phyloP scores from a whole-genome alignment of 1,140 invertebrate genomes.

The Schlechtendalia chinensis region DNA sequence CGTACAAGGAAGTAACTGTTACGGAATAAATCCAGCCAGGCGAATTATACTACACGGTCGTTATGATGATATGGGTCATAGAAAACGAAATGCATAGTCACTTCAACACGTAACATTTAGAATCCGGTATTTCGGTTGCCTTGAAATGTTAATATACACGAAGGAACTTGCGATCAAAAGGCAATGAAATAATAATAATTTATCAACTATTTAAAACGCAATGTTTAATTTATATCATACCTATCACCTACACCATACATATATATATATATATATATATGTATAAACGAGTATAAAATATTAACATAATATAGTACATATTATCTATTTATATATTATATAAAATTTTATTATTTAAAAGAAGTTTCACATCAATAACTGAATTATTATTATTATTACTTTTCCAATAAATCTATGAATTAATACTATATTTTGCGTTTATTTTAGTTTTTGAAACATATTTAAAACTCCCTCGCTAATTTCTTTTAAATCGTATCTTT shows the following conservation, averaged over 20 bases:
- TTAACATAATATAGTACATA: background rate
- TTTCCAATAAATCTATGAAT: background rate
- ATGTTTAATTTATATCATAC: background rate
- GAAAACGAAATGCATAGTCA: conserved; percentile 45
- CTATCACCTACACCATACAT: background rate
- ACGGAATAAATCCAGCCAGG: conserved; percentile 35
- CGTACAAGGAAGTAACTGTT: conserved; percentile 45
- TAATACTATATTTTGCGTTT: background rate
- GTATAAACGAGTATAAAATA: background rate
- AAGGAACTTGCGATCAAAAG: background rate
- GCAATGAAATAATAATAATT: background rate
- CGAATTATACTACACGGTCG: conserved; percentile 41
- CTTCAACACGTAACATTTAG: conserved; percentile 36
- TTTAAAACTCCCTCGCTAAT: background rate
- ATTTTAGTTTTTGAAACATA: background rate
- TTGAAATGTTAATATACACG: conserved; percentile 7
- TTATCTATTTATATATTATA: background rate
- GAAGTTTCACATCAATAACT: background rate
- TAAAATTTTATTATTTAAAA: background rate
- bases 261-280: background rate
- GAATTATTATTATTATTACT: no score
- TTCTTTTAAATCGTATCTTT: background rate
- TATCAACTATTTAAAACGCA: background rate
- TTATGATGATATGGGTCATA: conserved; percentile 48
- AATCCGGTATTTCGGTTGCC: background rate